Percentiles rank a stretch among this genome's conserved stretches.
phyloP scores from a whole-genome alignment of 2,797 vertebrate species.

The Siniperca obscura region DNA sequence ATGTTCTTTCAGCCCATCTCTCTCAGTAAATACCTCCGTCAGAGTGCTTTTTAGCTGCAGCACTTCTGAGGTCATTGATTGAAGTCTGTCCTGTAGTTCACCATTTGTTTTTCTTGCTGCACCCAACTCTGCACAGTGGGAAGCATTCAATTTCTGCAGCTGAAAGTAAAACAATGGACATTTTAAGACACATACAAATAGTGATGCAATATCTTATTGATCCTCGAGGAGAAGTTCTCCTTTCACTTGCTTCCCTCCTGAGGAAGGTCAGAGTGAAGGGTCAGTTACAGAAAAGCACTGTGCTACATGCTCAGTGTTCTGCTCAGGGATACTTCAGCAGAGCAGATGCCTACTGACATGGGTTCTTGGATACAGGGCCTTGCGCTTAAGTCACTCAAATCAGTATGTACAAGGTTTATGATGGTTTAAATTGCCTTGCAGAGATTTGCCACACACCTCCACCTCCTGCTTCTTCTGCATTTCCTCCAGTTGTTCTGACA shows the following conservation, averaged over 20 bases:
- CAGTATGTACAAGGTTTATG: conserved; percentile 21
- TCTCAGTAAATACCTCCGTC: conserved; percentile 74
- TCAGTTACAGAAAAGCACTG: background rate
- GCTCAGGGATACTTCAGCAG: conserved; percentile 11
- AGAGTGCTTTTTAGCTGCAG: conserved; percentile 73
- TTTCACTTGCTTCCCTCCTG: conserved; percentile 15
- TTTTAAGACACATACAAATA: conserved; percentile 34
- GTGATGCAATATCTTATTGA: conserved; percentile 25
- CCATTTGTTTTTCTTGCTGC: conserved; percentile 52
- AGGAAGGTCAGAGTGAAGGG: conserved; percentile 3
- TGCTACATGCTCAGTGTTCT: background rate
- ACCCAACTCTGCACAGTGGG: conserved; percentile 66
- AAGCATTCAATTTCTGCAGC: conserved; percentile 73
- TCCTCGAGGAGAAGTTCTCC: conserved; percentile 2
- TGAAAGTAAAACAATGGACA: conserved; percentile 49
- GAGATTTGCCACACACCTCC: conserved; percentile 66
- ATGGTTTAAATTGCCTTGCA: conserved; percentile 23
- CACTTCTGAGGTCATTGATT: conserved; percentile 73
- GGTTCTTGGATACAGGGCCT: background rate
- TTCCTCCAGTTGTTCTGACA: conserved; percentile 70
- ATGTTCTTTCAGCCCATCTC: conserved; percentile 79
- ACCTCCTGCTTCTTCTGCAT: conserved; percentile 65
- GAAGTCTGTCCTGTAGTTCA: conserved; percentile 76
- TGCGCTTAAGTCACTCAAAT: conserved; percentile 25
- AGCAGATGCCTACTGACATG: conserved; percentile 24